Base-by-base conservation (phyloP, 2,888 invertebrate genomes). In the Thumatha senex region DNA sequence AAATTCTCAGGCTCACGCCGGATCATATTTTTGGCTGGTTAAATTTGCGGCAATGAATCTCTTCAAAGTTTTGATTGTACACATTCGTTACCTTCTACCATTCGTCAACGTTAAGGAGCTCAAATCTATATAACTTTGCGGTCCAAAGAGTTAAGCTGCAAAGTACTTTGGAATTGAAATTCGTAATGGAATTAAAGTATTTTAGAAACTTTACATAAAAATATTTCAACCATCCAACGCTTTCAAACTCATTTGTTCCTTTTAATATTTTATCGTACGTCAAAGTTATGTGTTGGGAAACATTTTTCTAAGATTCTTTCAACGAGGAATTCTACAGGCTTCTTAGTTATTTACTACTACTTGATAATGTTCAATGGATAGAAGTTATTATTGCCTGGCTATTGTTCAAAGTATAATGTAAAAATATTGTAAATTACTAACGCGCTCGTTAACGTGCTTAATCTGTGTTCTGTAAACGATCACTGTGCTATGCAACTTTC, bases 51-150 rank as follows among this genome's bases (percentile, higher is more conserved):
- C 83, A 80, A 86, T 88, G 83, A 87, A 87, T 87, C 86, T 88
- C 79, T 80, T 70, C 80, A 73, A 89, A 88, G 86, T 89, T 89
- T 85, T 87, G 86, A 89, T 87, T 86, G 82, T 84, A 82, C 82
- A 84, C 85, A 88, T 89, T 86, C 82, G 85, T 87, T 83, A 86
- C 82, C 73, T 75, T 69, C 72, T 72, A 71, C 78, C 74, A 84
- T 85, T 82, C 82, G 82, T 86, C 86, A 85, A 74, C 80, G 77
- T 70, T 76, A 78, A 80, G 75, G 79, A 80, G 78, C 76, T 76
- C 70, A 72, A 74, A 74, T 80, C 67, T 76, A 74, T 77, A 78
- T 76, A 82, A 85, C 83, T 84, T 84, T 74, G 74, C 63, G 75
- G 73, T 79, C 74, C 75, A 77, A 82, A 78, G 81, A 78, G 82